Conservation (phyloP, 2,888 invertebrate species). For the Agelastica alni region DNA sequence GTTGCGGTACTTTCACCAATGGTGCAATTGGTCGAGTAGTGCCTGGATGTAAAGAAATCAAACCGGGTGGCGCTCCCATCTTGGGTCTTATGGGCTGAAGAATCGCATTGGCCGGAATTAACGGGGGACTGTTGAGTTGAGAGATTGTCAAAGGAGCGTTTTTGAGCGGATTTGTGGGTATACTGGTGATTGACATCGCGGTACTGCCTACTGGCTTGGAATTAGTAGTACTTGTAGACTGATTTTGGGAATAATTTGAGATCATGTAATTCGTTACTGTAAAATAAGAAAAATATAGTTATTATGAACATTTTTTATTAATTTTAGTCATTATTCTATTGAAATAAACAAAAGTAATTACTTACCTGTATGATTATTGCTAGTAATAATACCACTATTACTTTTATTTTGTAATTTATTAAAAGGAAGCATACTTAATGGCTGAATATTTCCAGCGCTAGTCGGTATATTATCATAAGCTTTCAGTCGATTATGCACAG, state of each 20-base stretch:
- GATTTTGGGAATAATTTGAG: conserved; percentile 8
- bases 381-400: conserved; percentile 42
- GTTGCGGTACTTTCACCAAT: conserved; percentile 48
- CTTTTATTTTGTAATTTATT: conserved; percentile 47
- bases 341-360: not conserved
- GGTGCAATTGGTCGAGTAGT: conserved; percentile 49
- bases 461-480: conserved; percentile 71
- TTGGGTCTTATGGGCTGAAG: conserved; percentile 35
- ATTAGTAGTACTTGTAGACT: conserved; percentile 30
- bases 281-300: not conserved
- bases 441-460: conserved; percentile 47
- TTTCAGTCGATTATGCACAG: conserved; percentile 75
- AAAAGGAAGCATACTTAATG: conserved; percentile 50
- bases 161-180: conserved; percentile 48
- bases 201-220: conserved; percentile 17
- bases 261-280: conserved; percentile 2
- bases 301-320: not conserved
- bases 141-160: conserved; percentile 53
- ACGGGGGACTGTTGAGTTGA: conserved; percentile 48
- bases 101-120: conserved; percentile 36
- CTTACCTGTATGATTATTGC: conserved; percentile 24
- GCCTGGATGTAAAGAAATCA: conserved; percentile 53
- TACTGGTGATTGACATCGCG: conserved; percentile 32
- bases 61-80: conserved; percentile 48
- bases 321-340: too few species aligned